Evolutionary conservation across 2,113 vertebrate species (phyloP), one percentile per base, ranked within the genome.

Genomic region (Morone saxatilis): DNA sequence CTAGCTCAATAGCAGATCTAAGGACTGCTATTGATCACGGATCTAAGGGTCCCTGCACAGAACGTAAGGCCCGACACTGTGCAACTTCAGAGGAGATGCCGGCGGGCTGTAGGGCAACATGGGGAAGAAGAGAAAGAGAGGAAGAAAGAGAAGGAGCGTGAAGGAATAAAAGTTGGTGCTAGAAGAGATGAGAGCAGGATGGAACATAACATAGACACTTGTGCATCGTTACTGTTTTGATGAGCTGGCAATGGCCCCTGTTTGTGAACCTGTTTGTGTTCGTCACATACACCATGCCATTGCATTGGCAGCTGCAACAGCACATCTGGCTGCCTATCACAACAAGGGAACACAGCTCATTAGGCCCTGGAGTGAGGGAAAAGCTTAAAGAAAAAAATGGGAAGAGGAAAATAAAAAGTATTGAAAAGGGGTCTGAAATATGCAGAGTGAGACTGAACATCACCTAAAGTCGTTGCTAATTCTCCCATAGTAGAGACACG

Each of bases 281-380:
- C 79, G 84, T 60, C 20, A 82, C 63, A 22, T 45, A 78, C 75
- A 62, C 66, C 60, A 4, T 41, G 77, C 68, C 73, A 31, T 68
- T 11, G 82, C 66, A 66, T 6, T 84, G 88, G 81, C 91, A 89
- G 85, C 85, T 77, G 80, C 62, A 7, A 65, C 73, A 68, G 56
- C 86, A 90, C 92, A 88, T 88, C 89, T 90, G 89, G 78, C 73
- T 66, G 63, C 50, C 51, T 67, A 80, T 82, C 76, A 83, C 88
- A 86, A 77, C 78, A 62, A 80, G 77, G 73, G 65, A 83, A 74
- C 73, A 59, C 84, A 89, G 85, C 90, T 94, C 92, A 89, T 92
- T 94, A 93, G 78, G 79, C 38, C 63, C 73, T 79, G 59, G 78
- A 86, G 86, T 74, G 78, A 82, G 51, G 40, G 43, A 41, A 59